Conservation (phyloP, 2,797 vertebrate genomes). For the Phoebastria nigripes region DNA sequence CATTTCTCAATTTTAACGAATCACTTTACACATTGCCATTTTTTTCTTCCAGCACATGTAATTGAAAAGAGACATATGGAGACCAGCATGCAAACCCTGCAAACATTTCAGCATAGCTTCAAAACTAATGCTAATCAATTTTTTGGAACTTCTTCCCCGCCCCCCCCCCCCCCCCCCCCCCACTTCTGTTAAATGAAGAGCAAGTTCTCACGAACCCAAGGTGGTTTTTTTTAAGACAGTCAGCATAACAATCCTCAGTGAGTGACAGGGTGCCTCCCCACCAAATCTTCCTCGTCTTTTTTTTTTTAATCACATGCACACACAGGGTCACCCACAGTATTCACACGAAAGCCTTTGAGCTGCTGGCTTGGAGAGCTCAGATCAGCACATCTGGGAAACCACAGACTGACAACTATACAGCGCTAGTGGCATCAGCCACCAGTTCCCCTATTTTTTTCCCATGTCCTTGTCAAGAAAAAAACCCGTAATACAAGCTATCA, state of each 20-base stretch:
- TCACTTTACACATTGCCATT: slow-evolving; percentile 66
- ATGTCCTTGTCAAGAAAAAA: not conserved
- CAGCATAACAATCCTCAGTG: not conserved
- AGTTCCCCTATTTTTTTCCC: not conserved
- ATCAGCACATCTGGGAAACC: not conserved
- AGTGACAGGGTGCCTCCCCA: not conserved
- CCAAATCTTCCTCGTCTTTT: not conserved
- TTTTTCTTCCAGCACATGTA: slow-evolving; percentile 70
- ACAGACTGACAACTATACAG: not conserved
- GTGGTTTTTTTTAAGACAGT: not conserved
- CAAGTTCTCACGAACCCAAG: not conserved
- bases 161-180: not conserved
- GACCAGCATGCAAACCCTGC: slow-evolving; percentile 75
- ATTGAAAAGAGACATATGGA: slow-evolving; percentile 83
- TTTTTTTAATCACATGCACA: not conserved
- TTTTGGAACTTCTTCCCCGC: slow-evolving; percentile 25
- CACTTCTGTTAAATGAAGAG: not conserved
- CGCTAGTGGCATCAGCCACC: rapidly evolving
- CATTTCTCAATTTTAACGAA: slow-evolving; percentile 64
- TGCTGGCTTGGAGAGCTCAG: not conserved
- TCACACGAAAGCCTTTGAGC: not conserved
- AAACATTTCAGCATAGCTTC: slow-evolving; percentile 77
- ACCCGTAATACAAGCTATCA: not conserved
- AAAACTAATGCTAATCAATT: slow-evolving; percentile 74
- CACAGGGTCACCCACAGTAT: not conserved